Evolutionary conservation across 2,797 vertebrate species (phyloP).

Genomic region (Rhabdophis nuchalis): DNA sequence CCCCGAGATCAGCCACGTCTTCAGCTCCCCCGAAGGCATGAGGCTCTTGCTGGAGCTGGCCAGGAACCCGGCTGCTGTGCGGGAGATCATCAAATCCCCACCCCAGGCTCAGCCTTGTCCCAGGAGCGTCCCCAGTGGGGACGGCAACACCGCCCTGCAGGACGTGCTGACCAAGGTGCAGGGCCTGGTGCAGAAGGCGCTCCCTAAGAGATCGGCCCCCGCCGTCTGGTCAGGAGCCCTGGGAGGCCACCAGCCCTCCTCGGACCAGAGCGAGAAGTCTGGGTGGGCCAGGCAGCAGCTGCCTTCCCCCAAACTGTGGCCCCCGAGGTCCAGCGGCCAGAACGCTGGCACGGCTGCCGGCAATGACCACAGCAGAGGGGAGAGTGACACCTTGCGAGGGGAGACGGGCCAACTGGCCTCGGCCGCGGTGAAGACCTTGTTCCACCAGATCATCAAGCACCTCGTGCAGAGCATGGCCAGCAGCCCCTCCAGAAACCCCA

Average conservation of each 20-base stretch:
- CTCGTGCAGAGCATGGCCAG: neutral
- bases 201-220: constrained; percentile 83
- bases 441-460: neutral
- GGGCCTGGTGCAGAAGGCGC: constrained; percentile 85
- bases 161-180: constrained; percentile 86
- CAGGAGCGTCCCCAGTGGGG: constrained; percentile 87
- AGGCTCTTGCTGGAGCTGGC: constrained; percentile 88
- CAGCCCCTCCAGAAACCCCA: rapidly evolving
- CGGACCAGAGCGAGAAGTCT: rapidly evolving
- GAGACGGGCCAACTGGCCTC: neutral
- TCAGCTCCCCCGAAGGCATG: constrained; percentile 90
- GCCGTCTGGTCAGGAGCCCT: constrained; percentile 78
- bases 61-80: constrained; percentile 88
- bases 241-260: neutral
- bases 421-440: rapidly evolving
- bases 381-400: neutral
- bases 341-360: rapidly evolving
- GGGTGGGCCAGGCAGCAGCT: neutral
- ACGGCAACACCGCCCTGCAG: constrained; percentile 83
- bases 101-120: constrained; percentile 86
- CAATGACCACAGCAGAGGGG: neutral
- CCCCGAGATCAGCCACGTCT: constrained; percentile 88
- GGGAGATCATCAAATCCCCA: constrained; percentile 92
- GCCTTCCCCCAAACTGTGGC: neutral
- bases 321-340: neutral